These are phyloP conservation scores for Capra hircus DNA, from an alignment of 2,113 vertebrate genomes.

Conservation along the genomic window DNA sequence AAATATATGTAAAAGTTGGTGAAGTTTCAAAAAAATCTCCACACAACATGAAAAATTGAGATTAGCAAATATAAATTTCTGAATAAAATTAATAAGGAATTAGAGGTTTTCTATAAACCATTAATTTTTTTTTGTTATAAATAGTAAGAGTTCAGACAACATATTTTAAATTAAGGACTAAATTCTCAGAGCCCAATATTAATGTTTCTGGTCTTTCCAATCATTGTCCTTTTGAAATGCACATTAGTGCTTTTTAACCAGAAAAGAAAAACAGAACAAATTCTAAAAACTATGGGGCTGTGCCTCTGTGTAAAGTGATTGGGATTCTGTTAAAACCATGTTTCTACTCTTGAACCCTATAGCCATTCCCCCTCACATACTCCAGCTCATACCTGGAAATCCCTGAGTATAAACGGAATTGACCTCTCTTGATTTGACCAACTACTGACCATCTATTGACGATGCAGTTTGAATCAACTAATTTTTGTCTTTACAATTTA, in stretches of 20 bases:
- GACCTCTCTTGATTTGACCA: not conserved
- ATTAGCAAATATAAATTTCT: slow-evolving; percentile 4
- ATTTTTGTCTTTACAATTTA: not conserved
- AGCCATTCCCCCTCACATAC: too few relatives aligned
- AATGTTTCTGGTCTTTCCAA: not conserved
- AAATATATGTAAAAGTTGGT: slow-evolving; percentile 15
- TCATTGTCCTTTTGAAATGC: slow-evolving; percentile 1
- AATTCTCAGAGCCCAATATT: not conserved
- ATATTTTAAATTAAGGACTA: not conserved
- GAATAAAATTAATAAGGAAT: slow-evolving; percentile 31
- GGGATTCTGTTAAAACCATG: not conserved
- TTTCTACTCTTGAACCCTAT: not conserved
- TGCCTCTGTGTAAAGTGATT: not conserved
- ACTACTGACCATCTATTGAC: not conserved
- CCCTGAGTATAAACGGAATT: not conserved
- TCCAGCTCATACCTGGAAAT: not conserved
- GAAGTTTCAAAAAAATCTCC: slow-evolving; percentile 31
- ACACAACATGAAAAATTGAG: slow-evolving; percentile 18
- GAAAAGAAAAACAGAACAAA: not conserved
- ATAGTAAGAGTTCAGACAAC: slow-evolving; percentile 12
- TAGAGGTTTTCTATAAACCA: not conserved
- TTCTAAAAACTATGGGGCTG: not conserved
- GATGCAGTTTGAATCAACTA: not conserved
- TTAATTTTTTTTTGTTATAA: not conserved
- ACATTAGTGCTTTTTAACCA: not conserved